Percentiles rank a stretch among this genome's conserved stretches.
phyloP scores from a whole-genome alignment of 2,888 invertebrate species.

The Stratiomys singularior region DNA sequence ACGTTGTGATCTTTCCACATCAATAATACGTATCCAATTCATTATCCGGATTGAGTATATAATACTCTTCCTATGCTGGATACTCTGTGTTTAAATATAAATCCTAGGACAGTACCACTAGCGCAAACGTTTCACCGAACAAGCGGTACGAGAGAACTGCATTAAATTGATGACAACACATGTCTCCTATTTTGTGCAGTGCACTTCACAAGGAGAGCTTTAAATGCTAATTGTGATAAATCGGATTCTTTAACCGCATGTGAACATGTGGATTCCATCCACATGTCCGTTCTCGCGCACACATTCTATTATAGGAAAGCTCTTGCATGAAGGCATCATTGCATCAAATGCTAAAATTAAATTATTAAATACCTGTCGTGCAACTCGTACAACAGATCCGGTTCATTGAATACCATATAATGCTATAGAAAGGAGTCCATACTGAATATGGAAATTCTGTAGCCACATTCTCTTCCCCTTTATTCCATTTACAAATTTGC shows the following conservation, averaged over 20 bases:
- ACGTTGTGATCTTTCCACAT: no score
- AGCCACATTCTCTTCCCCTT: conserved; percentile 38
- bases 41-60: no score
- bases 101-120: no score
- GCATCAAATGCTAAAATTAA: conserved; percentile 30
- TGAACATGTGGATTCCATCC: conserved; percentile 29
- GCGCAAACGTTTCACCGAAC: neutral
- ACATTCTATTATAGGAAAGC: neutral
- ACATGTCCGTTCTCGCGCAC: neutral
- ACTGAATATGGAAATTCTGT: conserved; percentile 39
- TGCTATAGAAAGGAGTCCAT: conserved; percentile 4
- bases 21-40: no score
- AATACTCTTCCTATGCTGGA: no score
- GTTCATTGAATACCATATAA: neutral
- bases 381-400: neutral
- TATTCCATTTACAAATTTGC: conserved; percentile 44
- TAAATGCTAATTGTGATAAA: conserved; percentile 2
- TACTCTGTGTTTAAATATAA: no score
- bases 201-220: no score
- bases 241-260: neutral
- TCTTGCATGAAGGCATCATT: neutral
- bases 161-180: neutral
- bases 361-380: conserved; percentile 37
- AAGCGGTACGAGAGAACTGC: neutral
- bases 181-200: no score